These are phyloP conservation scores for Pygocentrus nattereri DNA, from an alignment of 2,797 vertebrate species.

Conservation along the genomic window DNA sequence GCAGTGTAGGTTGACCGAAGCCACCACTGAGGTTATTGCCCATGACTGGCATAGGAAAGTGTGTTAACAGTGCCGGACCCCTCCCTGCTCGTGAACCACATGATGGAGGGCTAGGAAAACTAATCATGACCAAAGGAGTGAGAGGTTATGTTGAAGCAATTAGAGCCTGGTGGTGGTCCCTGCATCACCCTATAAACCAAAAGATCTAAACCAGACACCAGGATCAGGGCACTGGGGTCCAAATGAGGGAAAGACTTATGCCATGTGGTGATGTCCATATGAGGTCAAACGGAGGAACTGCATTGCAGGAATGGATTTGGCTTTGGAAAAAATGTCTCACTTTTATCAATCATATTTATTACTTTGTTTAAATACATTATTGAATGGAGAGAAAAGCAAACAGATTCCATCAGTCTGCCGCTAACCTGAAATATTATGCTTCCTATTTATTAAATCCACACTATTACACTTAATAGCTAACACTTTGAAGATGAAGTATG, in stretches of 20 bases:
- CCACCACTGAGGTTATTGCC: slow-evolving; percentile 5
- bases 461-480: not conserved
- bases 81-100: slow-evolving; percentile 70
- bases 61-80: slow-evolving; percentile 17
- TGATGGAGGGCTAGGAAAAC: slow-evolving; percentile 58
- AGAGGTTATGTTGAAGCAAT: slow-evolving; percentile 64
- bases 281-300: slow-evolving; percentile 12
- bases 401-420: not conserved
- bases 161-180: slow-evolving; percentile 61
- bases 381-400: not conserved
- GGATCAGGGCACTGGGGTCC: slow-evolving; percentile 33
- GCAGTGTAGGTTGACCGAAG: not conserved
- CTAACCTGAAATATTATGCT: not conserved
- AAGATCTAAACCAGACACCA: slow-evolving; percentile 62
- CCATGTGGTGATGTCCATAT: not conserved
- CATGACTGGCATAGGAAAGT: slow-evolving; percentile 12
- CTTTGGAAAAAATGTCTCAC: not conserved
- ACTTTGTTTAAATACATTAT: not conserved
- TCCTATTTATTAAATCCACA: not conserved
- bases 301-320: slow-evolving; percentile 11
- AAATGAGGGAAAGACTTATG: slow-evolving; percentile 30
- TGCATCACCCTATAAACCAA: slow-evolving; percentile 56
- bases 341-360: not conserved
- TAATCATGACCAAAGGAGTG: slow-evolving; percentile 56
- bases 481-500: not conserved